Percentiles rank a stretch among this genome's conserved stretches.
Evolutionary conservation across 2,113 vertebrate genomes (phyloP).

Genomic region (Ranitomeya variabilis): DNA sequence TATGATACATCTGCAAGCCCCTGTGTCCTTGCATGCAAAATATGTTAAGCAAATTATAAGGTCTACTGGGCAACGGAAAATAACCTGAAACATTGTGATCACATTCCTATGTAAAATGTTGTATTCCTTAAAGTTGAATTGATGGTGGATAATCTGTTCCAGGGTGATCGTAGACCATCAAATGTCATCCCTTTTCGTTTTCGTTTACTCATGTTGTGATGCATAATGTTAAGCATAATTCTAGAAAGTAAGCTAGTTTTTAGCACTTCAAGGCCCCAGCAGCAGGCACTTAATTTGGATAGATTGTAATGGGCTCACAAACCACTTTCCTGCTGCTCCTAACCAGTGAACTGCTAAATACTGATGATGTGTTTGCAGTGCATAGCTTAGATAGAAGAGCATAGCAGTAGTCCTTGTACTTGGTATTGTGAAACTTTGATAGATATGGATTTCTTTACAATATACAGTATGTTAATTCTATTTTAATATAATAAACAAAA

Average conservation of each 20-base stretch:
- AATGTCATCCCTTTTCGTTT: slow-evolving; percentile 9
- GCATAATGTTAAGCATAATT: slow-evolving; percentile 10
- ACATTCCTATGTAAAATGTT: background rate
- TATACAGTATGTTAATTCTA: background rate
- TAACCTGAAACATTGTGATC: background rate
- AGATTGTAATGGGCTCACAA: slow-evolving; percentile 15
- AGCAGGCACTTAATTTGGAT: slow-evolving; percentile 21
- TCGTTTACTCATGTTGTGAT: slow-evolving; percentile 17
- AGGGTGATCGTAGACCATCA: background rate
- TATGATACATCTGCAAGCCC: background rate
- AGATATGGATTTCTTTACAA: background rate
- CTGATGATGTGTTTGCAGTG: background rate
- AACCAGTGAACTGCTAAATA: slow-evolving; percentile 9
- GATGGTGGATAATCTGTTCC: background rate
- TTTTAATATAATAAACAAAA: background rate
- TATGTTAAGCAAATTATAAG: background rate
- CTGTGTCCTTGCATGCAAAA: background rate
- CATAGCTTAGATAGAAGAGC: background rate
- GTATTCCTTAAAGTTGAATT: background rate
- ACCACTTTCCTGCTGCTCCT: background rate
- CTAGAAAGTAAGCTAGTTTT: slow-evolving; percentile 19
- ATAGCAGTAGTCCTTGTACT: background rate
- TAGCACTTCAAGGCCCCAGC: slow-evolving; percentile 1
- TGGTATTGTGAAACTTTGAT: background rate
- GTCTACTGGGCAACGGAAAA: background rate